Conservation (phyloP, 1,140 invertebrate genomes). For the Brachionus manjavacas region DNA sequence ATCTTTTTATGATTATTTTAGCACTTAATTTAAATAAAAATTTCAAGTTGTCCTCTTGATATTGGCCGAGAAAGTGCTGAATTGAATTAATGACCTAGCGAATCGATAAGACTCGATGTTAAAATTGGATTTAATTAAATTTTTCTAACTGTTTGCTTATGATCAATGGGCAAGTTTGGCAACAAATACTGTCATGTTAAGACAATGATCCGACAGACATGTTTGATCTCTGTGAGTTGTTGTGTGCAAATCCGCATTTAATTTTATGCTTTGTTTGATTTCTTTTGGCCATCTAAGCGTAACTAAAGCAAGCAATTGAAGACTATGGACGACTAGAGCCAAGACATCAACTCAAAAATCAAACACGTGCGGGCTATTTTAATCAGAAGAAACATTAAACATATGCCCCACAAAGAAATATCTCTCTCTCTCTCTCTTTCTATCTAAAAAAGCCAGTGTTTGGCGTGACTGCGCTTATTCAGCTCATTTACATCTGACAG, state of each 20-base stretch:
- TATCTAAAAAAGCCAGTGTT: not conserved
- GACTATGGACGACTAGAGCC: not conserved
- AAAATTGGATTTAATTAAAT: not conserved
- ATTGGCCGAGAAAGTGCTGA: not conserved
- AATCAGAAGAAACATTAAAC: not conserved
- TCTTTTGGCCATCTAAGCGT: not conserved
- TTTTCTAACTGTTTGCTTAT: not conserved
- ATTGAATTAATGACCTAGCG: not conserved
- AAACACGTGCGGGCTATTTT: not conserved
- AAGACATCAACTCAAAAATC: not conserved
- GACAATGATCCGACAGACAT: not conserved
- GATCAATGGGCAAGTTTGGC: not conserved
- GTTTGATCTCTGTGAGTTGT: not conserved
- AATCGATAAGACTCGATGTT: not conserved
- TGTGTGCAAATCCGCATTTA: not conserved
- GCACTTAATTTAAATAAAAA: slow-evolving; percentile 14
- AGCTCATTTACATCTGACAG: not conserved
- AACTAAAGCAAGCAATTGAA: not conserved
- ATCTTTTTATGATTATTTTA: slow-evolving; percentile 27
- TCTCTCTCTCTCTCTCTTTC: not conserved
- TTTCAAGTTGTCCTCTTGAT: not conserved
- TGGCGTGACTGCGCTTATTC: not conserved
- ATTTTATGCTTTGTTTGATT: slow-evolving; percentile 2
- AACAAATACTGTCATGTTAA: not conserved
- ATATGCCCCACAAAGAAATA: not conserved